Evolutionary conservation across 2,113 vertebrate genomes (phyloP).

Genomic region (Phaetusa simplex): DNA sequence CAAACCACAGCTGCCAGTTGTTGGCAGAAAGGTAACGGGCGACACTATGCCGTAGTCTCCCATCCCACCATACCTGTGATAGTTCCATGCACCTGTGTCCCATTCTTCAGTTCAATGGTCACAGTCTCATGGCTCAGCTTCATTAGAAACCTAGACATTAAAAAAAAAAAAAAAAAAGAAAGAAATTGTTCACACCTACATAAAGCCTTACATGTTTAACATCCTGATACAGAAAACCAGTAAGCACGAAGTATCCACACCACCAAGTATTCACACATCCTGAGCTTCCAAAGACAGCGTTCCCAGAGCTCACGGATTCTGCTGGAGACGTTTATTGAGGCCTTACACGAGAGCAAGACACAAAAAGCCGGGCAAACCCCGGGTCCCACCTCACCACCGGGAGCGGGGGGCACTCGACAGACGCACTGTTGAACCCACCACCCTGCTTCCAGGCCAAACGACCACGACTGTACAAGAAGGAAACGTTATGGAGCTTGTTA

Average conservation of each 20-base stretch:
- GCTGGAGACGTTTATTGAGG: fast-evolving
- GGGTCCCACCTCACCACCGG: fast-evolving
- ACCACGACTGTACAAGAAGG: fast-evolving
- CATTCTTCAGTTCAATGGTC: slow-evolving; percentile 97
- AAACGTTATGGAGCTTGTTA: fast-evolving
- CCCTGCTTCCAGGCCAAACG: fast-evolving
- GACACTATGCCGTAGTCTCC: fast-evolving
- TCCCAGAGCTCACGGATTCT: fast-evolving
- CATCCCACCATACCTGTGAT: slow-evolving; percentile 84
- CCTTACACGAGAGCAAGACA: fast-evolving
- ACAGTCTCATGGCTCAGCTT: slow-evolving; percentile 99
- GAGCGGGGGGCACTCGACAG: fast-evolving
- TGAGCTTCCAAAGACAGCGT: fast-evolving
- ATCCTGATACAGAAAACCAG: fast-evolving
- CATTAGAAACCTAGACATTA: slow-evolving; percentile 91
- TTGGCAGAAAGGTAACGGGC: too few species aligned
- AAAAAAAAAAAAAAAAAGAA: background rate
- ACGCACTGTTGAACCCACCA: fast-evolving
- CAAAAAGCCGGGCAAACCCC: fast-evolving
- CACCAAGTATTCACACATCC: fast-evolving
- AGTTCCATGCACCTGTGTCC: slow-evolving; percentile 97
- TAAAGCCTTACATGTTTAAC: fast-evolving
- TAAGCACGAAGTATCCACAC: fast-evolving
- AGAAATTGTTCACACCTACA: background rate
- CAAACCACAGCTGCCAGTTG: background rate